Evolutionary conservation across 2,113 vertebrate genomes (phyloP).

Genomic region (Lagenorhynchus albirostris): DNA sequence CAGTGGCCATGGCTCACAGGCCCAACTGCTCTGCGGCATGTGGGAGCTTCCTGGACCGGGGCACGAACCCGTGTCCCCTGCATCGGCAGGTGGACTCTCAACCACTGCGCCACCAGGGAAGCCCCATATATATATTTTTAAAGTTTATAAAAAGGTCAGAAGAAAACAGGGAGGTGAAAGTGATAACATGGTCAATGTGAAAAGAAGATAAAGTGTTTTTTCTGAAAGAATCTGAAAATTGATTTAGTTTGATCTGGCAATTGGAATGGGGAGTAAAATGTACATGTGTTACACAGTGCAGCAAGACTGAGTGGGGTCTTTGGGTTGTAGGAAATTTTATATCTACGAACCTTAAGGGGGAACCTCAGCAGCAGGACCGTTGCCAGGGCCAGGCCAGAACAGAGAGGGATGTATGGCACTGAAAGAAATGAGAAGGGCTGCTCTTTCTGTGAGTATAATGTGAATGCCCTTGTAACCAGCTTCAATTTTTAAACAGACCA

Average conservation of each 20-base stretch:
- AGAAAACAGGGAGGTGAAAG: background rate
- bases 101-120: too few relatives aligned
- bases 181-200: background rate
- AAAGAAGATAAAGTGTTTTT: background rate
- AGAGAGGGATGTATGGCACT: slow-evolving; percentile 66
- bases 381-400: background rate
- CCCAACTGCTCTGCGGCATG: too few relatives aligned
- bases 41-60: too few relatives aligned
- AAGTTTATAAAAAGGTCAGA: background rate
- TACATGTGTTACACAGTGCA: background rate
- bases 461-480: slow-evolving; percentile 79
- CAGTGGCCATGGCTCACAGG: too few relatives aligned
- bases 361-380: background rate
- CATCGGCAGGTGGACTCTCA: too few relatives aligned
- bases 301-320: background rate
- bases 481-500: slow-evolving; percentile 83
- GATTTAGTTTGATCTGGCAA: background rate
- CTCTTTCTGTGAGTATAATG: slow-evolving; percentile 71
- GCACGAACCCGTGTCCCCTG: too few relatives aligned
- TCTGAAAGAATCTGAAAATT: background rate
- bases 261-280: background rate
- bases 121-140: background rate
- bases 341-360: slow-evolving; percentile 20
- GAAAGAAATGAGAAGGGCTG: slow-evolving; percentile 33
- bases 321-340: background rate